These are phyloP conservation scores for Trypoxylus dichotomus DNA, from an alignment of 1,140 invertebrate genomes.

Conservation along the genomic window DNA sequence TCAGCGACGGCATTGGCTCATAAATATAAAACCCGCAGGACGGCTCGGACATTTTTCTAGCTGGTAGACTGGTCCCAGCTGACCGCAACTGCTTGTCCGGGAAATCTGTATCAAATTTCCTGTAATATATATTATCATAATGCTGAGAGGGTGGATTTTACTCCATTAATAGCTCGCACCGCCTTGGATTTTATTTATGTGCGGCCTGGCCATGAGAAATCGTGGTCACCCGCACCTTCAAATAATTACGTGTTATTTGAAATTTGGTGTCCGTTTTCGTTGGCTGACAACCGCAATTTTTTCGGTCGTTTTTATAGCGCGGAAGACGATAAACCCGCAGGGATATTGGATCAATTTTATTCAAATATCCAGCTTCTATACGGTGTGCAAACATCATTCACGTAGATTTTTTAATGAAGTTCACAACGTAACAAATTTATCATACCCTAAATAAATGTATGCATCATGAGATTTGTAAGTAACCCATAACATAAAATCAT, in stretches of 20 bases:
- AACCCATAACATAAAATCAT: too few relatives aligned
- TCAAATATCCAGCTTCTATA: too few relatives aligned
- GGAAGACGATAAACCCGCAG: background rate
- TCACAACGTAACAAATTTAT: too few relatives aligned
- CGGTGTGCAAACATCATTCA: too few relatives aligned
- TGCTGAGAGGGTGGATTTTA: conserved; percentile 8
- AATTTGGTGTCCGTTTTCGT: background rate
- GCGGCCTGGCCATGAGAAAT: conserved; percentile 10
- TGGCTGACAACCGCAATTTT: background rate
- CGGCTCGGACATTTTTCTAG: conserved; percentile 19
- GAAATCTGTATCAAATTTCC: conserved; percentile 25
- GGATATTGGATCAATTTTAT: background rate
- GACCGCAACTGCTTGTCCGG: conserved; percentile 19
- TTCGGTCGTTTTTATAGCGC: background rate
- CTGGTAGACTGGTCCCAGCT: conserved; percentile 3
- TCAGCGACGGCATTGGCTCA: conserved; percentile 20
- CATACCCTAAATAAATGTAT: too few relatives aligned
- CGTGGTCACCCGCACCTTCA: background rate
- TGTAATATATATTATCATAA: conserved; percentile 25
- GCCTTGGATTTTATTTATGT: conserved; percentile 22
- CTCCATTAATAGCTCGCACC: background rate
- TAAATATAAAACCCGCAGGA: conserved; percentile 25
- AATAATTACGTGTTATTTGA: conserved; percentile 21
- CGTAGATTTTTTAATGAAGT: too few relatives aligned
- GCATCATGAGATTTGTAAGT: too few relatives aligned